These are phyloP conservation scores for Pangasianodon hypophthalmus DNA, from an alignment of 2,113 vertebrate genomes.

Conservation along the genomic window DNA sequence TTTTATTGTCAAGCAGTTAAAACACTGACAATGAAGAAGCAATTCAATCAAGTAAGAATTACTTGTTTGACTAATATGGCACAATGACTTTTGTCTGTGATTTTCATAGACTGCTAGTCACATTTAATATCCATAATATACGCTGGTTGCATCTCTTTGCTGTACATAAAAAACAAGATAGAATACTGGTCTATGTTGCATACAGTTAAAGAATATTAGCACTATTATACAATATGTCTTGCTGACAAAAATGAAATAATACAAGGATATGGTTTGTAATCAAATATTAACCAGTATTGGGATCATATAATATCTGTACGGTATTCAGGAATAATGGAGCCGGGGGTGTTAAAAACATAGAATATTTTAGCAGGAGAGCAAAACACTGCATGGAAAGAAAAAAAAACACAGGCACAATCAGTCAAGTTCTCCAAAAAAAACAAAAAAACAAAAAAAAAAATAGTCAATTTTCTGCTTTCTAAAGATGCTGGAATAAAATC, in stretches of 20 bases:
- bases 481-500: conserved; percentile 33
- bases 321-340: background rate
- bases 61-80: conserved; percentile 45
- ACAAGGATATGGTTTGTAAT: conserved; percentile 30
- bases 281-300: conserved; percentile 32
- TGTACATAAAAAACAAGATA: conserved; percentile 48
- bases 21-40: conserved; percentile 44
- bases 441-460: background rate
- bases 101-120: conserved; percentile 36
- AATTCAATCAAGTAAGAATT: conserved; percentile 40
- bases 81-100: conserved; percentile 41
- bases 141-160: conserved; percentile 30
- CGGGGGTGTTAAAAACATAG: conserved; percentile 14
- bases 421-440: conserved; percentile 18
- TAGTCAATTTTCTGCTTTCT: background rate
- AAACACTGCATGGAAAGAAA: conserved; percentile 21
- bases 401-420: conserved; percentile 25
- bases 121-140: conserved; percentile 51
- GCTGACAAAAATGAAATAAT: conserved; percentile 32
- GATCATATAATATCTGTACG: conserved; percentile 22
- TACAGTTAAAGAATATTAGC: conserved; percentile 40
- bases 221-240: conserved; percentile 46
- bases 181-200: conserved; percentile 36
- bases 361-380: conserved; percentile 27
- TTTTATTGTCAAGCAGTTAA: conserved; percentile 50